Conservation (phyloP, 2,113 vertebrate genomes). For the Menura novaehollandiae region DNA sequence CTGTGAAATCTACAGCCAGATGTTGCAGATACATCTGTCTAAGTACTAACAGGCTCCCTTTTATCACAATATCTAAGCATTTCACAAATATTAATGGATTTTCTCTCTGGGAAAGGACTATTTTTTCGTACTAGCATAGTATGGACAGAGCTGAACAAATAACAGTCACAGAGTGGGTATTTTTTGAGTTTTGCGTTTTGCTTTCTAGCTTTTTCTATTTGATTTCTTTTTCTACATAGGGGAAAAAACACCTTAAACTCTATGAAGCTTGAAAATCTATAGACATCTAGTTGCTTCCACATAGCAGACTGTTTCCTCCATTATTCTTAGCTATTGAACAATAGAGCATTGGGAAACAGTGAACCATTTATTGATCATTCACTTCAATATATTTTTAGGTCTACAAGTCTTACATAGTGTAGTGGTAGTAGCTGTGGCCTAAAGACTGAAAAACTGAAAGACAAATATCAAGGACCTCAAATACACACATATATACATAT, state of each 20-base stretch:
- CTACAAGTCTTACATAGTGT: not conserved
- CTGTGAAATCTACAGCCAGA: slow-evolving; percentile 49
- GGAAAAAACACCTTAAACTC: not conserved
- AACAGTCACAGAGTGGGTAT: not conserved
- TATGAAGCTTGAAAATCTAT: not conserved
- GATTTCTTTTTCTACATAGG: not conserved
- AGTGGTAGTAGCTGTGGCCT: not conserved
- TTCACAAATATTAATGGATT: slow-evolving; percentile 28
- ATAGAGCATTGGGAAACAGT: not conserved
- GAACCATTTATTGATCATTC: not conserved
- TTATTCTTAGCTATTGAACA: not conserved
- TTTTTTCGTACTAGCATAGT: not conserved
- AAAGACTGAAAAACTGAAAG: not conserved
- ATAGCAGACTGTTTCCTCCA: not conserved
- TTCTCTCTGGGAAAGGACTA: not conserved
- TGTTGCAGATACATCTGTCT: slow-evolving; percentile 64
- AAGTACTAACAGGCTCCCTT: slow-evolving; percentile 37
- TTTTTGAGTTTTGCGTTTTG: not conserved
- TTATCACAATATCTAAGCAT: not conserved
- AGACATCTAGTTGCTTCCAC: not conserved
- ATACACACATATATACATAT: too few relatives aligned
- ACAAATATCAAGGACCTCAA: not conserved
- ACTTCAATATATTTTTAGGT: not conserved
- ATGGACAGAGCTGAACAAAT: not conserved
- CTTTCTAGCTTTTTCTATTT: not conserved